phyloP scores from a whole-genome alignment of 2,797 vertebrate species.

The Neosilurus hyrtlii region DNA sequence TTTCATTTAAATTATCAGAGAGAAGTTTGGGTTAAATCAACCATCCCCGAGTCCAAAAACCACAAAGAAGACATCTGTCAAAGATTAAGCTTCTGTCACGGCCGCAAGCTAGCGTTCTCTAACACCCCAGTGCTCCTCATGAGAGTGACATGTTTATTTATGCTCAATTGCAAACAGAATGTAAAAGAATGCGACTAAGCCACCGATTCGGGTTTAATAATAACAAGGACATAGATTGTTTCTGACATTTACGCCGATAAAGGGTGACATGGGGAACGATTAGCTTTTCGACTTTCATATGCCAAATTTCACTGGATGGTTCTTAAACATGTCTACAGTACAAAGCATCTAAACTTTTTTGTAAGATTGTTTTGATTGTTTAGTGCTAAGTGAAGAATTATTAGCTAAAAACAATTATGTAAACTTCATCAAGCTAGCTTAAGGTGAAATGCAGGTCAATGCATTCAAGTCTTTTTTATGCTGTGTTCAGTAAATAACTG shows the following conservation, averaged over 20 bases:
- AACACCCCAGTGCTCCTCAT: conserved; percentile 26
- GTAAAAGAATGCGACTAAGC: neutral
- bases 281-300: neutral
- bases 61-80: conserved; percentile 47
- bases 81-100: conserved; percentile 50
- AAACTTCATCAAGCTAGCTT: too few relatives aligned
- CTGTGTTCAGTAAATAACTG: neutral
- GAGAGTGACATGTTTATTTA: conserved; percentile 30
- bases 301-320: neutral
- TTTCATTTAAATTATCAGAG: conserved; percentile 16
- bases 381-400: neutral
- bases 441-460: too few relatives aligned
- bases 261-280: neutral
- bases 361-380: neutral
- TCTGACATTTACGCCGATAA: too few relatives aligned
- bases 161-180: neutral
- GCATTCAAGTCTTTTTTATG: too few relatives aligned
- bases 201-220: neutral
- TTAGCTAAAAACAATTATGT: too few relatives aligned
- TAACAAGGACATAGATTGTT: neutral
- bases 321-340: neutral
- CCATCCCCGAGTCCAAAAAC: conserved; percentile 25
- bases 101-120: conserved; percentile 37
- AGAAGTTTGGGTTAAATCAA: conserved; percentile 37
- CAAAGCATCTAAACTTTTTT: neutral